A percentile compares a stretch with the other conserved stretches of the same genome.
Evolutionary conservation across 2,797 vertebrate species (phyloP).

Genomic region (Hyperoplus immaculatus): DNA sequence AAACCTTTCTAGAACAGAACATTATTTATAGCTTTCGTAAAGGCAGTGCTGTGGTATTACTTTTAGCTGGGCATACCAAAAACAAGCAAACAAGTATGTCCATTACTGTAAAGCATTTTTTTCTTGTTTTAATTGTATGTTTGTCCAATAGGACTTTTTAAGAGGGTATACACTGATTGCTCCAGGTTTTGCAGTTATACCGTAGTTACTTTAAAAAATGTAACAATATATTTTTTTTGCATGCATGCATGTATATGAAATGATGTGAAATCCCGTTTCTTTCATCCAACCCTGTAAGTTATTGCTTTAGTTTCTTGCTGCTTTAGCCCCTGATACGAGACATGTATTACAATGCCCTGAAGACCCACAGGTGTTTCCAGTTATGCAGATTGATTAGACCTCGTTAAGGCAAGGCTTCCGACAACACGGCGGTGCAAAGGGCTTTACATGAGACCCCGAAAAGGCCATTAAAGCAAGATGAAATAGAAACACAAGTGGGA

Average conservation of each 20-base stretch:
- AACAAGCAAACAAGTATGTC: too few relatives aligned
- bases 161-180: neutral
- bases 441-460: neutral
- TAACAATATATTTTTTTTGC: too few relatives aligned
- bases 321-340: neutral
- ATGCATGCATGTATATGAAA: too few relatives aligned
- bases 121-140: neutral
- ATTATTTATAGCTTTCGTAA: too few relatives aligned
- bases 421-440: neutral
- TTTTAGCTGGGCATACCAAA: too few relatives aligned
- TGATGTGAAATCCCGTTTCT: neutral
- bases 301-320: neutral
- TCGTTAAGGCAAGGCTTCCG: neutral
- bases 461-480: neutral
- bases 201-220: neutral
- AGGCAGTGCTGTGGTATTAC: too few relatives aligned
- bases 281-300: neutral
- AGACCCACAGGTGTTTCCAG: conserved; percentile 32
- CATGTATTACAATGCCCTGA: neutral
- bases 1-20: neutral
- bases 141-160: neutral
- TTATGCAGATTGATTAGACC: conserved; percentile 6
- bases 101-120: neutral
- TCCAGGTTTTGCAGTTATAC: too few relatives aligned
- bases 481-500: neutral